These are phyloP conservation scores for Ctenicera cuprea DNA, from an alignment of 2,888 invertebrate species.

Conservation along the genomic window DNA sequence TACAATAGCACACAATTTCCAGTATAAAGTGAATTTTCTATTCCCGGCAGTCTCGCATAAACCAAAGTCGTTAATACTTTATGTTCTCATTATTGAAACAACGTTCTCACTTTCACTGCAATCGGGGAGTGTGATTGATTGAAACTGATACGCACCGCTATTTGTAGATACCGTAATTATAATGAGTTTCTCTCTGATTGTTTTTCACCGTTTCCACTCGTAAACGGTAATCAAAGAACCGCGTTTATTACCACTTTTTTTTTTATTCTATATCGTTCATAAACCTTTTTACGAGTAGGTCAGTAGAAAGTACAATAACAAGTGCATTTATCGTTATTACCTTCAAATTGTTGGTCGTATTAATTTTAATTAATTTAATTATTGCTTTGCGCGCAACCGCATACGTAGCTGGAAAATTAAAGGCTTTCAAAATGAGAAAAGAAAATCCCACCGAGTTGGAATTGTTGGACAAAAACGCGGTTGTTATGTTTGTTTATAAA, in stretches of 20 bases:
- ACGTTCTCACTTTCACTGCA: constrained; percentile 36
- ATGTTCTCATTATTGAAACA: constrained; percentile 42
- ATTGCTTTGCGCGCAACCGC: constrained; percentile 15
- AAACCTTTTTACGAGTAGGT: constrained; percentile 36
- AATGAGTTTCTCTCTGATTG: constrained; percentile 40
- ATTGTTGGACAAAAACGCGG: neutral
- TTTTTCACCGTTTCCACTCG: constrained; percentile 24
- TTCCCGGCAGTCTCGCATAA: constrained; percentile 10
- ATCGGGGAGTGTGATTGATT: constrained; percentile 32
- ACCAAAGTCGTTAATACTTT: constrained; percentile 34
- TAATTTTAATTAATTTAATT: constrained; percentile 40
- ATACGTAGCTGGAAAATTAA: constrained; percentile 1
- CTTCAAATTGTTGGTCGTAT: constrained; percentile 29
- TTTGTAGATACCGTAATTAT: constrained; percentile 31
- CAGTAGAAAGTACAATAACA: constrained; percentile 42
- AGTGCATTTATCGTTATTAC: constrained; percentile 34
- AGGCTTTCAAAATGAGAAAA: constrained; percentile 1
- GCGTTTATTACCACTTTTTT: constrained; percentile 3
- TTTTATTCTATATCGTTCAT: neutral
- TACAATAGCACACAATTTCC: constrained; percentile 23
- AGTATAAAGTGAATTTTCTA: constrained; percentile 9
- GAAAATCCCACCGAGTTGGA: neutral
- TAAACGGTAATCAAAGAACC: constrained; percentile 2
- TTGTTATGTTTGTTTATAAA: neutral
- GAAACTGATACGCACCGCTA: constrained; percentile 29